Evolutionary conservation across 2,113 vertebrate genomes (phyloP), one percentile per base, ranked within the genome.

Genomic region (Corythoichthys intestinalis): DNA sequence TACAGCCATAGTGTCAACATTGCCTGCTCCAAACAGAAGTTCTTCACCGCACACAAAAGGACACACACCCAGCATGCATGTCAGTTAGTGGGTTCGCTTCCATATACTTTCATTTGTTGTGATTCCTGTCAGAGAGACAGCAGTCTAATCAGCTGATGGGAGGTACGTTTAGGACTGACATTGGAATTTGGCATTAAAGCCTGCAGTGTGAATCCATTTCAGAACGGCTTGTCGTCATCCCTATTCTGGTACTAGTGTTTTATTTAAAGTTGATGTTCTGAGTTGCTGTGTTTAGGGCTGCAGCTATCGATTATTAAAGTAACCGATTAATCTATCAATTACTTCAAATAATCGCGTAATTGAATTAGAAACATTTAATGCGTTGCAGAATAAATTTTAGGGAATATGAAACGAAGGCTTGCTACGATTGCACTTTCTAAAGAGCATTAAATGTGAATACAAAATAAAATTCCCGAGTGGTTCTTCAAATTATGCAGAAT

Each of bases 101-200:
- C 75, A 84, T 73, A 74, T 60, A 71, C 78, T 78, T 85, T 86
- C 85, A 88, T 89, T 86, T 81, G 74, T 83, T 81, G 72, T 81
- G 77, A 78, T 71, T 81, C 74, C 71, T 46, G 63, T 77, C 59
- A 39, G 74, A 38, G 61, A 69, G 41, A 28, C 20, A 44, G 41
- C 41, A 44, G 41, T 44, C 41, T 44, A 28, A 28, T 28, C 20
- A 28, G 20, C 20, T 28, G 50, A 53, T 53, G 6, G 6, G 15
- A 54, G 3, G 4, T 28, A 28, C 52, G 20, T 5, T 5, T 35
- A 35, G 12, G 28, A 20, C 11, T 12, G 4, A 35, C 13, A 44
- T 41, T 41, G 38, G 38, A 44, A 61, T 61, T 11, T 15, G 38
- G 6, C 3, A 10, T 54, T 35, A 57, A 56, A 35, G 37, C 4